Conservation (phyloP, 2,888 invertebrate genomes). For the Tridacna crocea region DNA sequence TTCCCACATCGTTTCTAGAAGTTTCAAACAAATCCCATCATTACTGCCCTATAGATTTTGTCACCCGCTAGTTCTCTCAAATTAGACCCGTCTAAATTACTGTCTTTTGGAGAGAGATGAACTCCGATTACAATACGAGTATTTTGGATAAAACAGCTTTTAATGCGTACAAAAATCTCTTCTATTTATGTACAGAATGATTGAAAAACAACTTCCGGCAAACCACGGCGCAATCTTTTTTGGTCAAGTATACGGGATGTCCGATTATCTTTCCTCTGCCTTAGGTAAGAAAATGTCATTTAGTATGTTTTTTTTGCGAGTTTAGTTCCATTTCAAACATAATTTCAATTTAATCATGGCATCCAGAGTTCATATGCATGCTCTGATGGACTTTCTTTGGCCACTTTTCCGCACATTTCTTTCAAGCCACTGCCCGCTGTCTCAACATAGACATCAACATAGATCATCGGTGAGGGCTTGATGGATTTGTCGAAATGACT, state of each 20-base stretch:
- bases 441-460: too few relatives aligned
- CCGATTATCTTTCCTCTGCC: conserved; percentile 85
- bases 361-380: not conserved
- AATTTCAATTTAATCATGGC: not conserved
- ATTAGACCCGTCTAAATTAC: too few relatives aligned
- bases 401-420: not conserved
- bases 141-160: too few relatives aligned
- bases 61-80: too few relatives aligned
- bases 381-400: not conserved
- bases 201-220: conserved; percentile 70
- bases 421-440: not conserved
- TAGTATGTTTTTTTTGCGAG: not conserved
- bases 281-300: conserved; percentile 81
- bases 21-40: too few relatives aligned
- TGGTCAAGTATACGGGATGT: conserved; percentile 86
- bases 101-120: too few relatives aligned
- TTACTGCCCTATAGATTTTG: too few relatives aligned
- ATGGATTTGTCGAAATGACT: too few relatives aligned
- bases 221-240: conserved; percentile 81
- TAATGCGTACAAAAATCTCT: too few relatives aligned
- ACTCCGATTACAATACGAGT: too few relatives aligned
- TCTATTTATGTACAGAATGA: conserved; percentile 71
- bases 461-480: too few relatives aligned
- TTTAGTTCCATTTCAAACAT: not conserved
- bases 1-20: too few relatives aligned